Conservation (phyloP, 2,888 invertebrate genomes). For the Scaptomyza parva region DNA sequence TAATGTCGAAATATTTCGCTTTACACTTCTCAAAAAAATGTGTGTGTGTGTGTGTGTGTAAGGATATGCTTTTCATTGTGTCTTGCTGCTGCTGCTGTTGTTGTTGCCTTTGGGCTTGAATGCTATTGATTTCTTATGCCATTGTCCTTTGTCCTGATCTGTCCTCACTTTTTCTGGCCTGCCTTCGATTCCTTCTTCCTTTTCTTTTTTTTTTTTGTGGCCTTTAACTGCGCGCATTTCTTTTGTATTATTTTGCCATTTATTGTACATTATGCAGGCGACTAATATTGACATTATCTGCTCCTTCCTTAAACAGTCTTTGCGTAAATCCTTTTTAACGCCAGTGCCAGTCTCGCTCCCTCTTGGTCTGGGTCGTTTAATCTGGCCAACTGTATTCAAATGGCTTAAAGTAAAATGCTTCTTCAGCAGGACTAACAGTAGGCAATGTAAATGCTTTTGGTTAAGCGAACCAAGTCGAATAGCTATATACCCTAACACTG, state of each 20-base stretch:
- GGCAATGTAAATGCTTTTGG: background rate
- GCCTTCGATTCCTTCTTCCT: conserved; percentile 16
- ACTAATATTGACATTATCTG: conserved; percentile 83
- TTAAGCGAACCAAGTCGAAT: conserved; percentile 1
- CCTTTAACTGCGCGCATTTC: conserved; percentile 34
- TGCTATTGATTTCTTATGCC: conserved; percentile 69
- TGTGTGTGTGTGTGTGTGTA: conserved; percentile 11
- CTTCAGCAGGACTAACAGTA: conserved; percentile 1
- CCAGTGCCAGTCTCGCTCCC: background rate
- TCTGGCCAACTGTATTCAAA: conserved; percentile 36
- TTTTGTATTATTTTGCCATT: conserved; percentile 80
- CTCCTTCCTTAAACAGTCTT: conserved; percentile 42
- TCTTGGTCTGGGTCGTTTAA: conserved; percentile 30
- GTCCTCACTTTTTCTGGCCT: background rate
- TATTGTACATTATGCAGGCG: conserved; percentile 81
- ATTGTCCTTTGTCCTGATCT: conserved; percentile 48
- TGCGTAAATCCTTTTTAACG: conserved; percentile 60
- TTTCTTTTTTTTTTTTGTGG: conserved; percentile 20
- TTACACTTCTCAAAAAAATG: conserved; percentile 37
- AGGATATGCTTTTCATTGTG: conserved; percentile 46
- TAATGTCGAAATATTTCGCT: conserved; percentile 64
- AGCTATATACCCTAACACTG: conserved; percentile 2
- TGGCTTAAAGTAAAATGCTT: conserved; percentile 6
- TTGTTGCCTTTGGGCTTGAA: conserved; percentile 52
- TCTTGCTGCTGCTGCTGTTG: background rate